Evolutionary conservation across 2,888 invertebrate genomes (phyloP).

Genomic region (Temnothorax unifasciatus): DNA sequence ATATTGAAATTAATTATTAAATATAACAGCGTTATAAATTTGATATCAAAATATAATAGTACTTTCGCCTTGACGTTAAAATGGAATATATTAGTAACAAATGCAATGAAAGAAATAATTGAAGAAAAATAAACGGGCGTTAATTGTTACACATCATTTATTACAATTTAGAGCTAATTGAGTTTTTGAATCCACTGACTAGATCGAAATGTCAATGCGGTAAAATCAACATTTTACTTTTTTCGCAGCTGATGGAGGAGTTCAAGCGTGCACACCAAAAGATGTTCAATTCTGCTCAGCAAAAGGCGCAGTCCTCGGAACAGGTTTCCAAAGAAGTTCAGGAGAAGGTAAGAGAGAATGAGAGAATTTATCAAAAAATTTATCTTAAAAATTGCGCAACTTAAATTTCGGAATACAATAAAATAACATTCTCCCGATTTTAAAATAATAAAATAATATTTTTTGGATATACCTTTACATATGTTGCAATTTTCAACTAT

Average conservation of each 20-base stretch:
- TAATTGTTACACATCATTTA: not conserved
- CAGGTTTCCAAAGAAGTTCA: constrained; percentile 59
- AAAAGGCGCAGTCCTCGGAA: constrained; percentile 79
- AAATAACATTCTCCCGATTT: not conserved
- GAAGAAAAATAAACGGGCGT: not conserved
- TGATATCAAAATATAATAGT: no score
- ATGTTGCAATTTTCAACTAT: not conserved
- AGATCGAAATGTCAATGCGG: not conserved
- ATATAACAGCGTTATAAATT: no score
- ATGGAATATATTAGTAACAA: no score
- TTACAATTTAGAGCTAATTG: not conserved
- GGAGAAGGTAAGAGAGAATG: constrained; percentile 79
- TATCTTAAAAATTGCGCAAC: constrained; percentile 8
- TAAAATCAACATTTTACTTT: constrained; percentile 35
- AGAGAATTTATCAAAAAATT: not conserved
- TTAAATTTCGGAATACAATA: not conserved
- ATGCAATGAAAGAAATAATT: no score
- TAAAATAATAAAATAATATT: not conserved
- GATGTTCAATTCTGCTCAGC: constrained; percentile 90
- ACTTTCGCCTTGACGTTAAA: no score
- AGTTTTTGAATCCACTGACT: not conserved
- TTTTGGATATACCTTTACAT: not conserved
- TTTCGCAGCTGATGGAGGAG: constrained; percentile 91
- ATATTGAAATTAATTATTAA: no score
- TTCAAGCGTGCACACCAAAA: constrained; percentile 95